Conservation (phyloP, 64 coral and sea anemone genomes). For the Montipora cactus region DNA sequence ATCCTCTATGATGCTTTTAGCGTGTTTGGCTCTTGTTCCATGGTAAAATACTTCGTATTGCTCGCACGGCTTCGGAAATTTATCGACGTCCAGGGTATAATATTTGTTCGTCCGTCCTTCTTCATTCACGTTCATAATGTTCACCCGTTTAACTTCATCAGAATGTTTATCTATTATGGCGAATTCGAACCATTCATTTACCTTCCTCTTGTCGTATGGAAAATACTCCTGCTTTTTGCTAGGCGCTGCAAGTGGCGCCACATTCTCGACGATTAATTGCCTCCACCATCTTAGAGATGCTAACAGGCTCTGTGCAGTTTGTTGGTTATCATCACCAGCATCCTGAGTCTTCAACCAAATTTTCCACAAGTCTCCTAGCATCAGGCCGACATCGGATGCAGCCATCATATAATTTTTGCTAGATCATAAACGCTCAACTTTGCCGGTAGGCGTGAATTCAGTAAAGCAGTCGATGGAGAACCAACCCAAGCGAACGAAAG, state of each 20-base stretch:
- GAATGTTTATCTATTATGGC: not conserved
- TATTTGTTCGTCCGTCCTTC: not conserved
- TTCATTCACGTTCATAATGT: not conserved
- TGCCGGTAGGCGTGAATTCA: too few species aligned
- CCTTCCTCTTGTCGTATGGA: not conserved
- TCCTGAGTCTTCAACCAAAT: too few species aligned
- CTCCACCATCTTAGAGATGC: too few species aligned
- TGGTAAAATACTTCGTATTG: not conserved
- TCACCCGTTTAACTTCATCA: not conserved
- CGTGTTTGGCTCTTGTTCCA: not conserved
- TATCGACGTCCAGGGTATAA: not conserved
- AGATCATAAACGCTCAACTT: too few species aligned
- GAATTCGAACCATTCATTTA: not conserved
- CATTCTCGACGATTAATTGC: too few species aligned
- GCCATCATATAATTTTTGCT: too few species aligned
- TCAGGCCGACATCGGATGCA: too few species aligned
- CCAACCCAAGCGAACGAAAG: too few species aligned
- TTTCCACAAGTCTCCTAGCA: too few species aligned
- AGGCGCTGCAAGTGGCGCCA: not conserved
- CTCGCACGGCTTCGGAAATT: not conserved
- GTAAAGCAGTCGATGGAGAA: too few species aligned
- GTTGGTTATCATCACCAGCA: too few species aligned
- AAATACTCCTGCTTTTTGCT: not conserved
- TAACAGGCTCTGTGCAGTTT: too few species aligned
- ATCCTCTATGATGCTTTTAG: not conserved